A percentile compares a stretch with the other conserved stretches of the same genome.
Conservation (phyloP, 2,797 vertebrate species). For the Bradypodion pumilum region DNA sequence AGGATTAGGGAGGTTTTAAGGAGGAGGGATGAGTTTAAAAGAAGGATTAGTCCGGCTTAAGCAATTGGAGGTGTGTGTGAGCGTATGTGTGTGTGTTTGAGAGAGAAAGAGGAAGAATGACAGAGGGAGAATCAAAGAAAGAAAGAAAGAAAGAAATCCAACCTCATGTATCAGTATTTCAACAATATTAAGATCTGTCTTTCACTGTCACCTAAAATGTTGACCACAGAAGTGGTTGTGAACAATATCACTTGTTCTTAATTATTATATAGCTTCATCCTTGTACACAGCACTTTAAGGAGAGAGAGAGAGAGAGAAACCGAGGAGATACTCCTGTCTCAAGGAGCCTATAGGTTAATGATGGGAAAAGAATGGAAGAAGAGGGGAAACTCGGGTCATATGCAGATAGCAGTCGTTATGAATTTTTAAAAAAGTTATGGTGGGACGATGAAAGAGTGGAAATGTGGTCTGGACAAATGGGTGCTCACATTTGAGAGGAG, state of each 20-base stretch:
- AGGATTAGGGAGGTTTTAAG: slow-evolving; percentile 35
- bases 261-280: neutral
- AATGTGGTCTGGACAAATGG: neutral
- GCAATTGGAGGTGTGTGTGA: slow-evolving; percentile 4
- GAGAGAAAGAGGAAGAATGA: neutral
- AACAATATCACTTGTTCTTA: neutral
- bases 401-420: neutral
- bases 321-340: neutral
- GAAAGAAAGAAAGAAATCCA: neutral
- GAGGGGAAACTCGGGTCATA: neutral
- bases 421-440: neutral
- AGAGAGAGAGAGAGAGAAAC: too few species aligned
- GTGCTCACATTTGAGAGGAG: neutral
- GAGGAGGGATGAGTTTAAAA: slow-evolving; percentile 19
- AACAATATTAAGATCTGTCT: neutral
- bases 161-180: neutral
- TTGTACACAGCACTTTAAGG: neutral
- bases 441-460: neutral
- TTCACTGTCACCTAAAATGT: neutral
- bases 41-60: slow-evolving; percentile 33
- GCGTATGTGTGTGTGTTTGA: neutral
- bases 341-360: neutral
- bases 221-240: neutral
- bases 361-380: neutral
- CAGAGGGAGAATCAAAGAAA: neutral